Evolutionary conservation across 2,113 vertebrate species (phyloP).

Genomic region (Ploceus nigricollis): DNA sequence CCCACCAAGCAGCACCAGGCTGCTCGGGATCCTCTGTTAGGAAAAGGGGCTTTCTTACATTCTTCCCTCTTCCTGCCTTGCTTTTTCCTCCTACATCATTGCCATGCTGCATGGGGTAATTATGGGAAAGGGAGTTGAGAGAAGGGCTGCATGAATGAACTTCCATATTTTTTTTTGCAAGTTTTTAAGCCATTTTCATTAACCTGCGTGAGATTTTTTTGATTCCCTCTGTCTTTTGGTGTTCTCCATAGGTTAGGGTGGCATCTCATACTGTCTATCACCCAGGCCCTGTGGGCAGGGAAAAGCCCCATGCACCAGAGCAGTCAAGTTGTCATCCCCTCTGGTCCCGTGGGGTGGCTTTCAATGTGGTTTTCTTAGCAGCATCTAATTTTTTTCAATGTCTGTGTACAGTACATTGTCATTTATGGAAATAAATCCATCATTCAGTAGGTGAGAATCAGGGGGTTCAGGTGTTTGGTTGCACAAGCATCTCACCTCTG

Average conservation of each 20-base stretch:
- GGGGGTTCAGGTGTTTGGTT: not conserved
- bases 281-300: constrained; percentile 62
- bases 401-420: not conserved
- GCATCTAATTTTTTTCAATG: accelerated
- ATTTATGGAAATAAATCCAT: not conserved
- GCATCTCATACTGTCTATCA: not conserved
- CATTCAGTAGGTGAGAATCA: not conserved
- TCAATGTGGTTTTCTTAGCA: not conserved
- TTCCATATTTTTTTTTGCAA: accelerated
- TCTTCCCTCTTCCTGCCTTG: not conserved
- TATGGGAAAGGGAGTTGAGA: not conserved
- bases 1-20: not conserved
- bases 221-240: constrained; percentile 45
- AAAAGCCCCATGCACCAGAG: constrained; percentile 60
- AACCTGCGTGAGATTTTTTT: constrained; percentile 49
- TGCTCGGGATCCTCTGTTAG: accelerated
- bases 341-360: not conserved
- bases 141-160: accelerated
- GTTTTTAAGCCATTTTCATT: not conserved
- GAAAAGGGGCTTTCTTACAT: not conserved
- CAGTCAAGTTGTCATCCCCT: not conserved
- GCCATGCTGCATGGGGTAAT: not conserved
- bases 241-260: not conserved
- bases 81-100: accelerated
- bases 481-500: not conserved